Conservation (phyloP, 2,113 vertebrate species). For the Barnardius zonarius region DNA sequence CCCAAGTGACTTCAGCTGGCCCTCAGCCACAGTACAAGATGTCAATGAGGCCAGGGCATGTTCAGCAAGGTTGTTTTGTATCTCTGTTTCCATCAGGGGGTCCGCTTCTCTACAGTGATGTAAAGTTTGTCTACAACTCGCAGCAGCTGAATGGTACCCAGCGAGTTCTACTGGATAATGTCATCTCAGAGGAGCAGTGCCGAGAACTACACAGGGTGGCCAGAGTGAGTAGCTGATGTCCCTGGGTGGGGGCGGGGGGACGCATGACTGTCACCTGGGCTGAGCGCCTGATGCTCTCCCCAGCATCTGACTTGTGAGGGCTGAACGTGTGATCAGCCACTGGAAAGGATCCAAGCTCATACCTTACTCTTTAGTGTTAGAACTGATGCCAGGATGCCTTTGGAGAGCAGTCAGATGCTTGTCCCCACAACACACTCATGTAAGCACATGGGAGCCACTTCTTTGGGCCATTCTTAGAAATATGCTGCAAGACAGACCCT, state of each 20-base stretch:
- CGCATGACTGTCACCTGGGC: background rate
- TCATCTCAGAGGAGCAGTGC: conserved; percentile 89
- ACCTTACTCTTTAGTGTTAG: background rate
- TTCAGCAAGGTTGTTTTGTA: background rate
- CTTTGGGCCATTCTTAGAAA: background rate
- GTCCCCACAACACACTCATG: background rate
- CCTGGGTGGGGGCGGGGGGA: rapidly evolving
- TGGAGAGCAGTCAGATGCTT: background rate
- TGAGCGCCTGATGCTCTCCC: background rate
- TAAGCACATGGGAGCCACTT: background rate
- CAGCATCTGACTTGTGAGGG: background rate
- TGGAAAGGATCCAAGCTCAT: background rate
- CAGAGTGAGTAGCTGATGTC: conserved; percentile 73
- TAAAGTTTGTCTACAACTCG: conserved; percentile 87
- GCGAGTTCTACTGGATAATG: conserved; percentile 88
- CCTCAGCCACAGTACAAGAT: background rate
- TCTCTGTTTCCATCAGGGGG: conserved; percentile 78
- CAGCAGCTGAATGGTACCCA: conserved; percentile 89
- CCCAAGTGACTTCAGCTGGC: background rate
- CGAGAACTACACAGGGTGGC: conserved; percentile 84
- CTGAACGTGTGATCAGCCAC: background rate
- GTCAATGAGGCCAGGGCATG: background rate
- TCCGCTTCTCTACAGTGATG: conserved; percentile 80
- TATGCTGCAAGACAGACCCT: background rate
- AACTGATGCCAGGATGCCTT: background rate